phyloP scores from a whole-genome alignment of 2,888 invertebrate genomes.

The Drosophila mettleri region DNA sequence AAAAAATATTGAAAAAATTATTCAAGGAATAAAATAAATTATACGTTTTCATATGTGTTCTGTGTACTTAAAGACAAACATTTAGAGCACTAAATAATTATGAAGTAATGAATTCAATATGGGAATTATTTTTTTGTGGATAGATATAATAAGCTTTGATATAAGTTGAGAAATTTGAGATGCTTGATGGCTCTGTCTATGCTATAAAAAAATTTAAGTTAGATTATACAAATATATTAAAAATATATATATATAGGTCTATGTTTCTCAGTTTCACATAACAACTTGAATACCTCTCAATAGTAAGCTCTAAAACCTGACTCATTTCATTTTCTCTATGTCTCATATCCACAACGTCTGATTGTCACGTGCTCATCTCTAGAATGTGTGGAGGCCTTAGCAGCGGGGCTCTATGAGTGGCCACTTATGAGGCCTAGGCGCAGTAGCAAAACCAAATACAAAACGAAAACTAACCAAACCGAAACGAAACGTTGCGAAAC shows the following conservation, averaged over 20 bases:
- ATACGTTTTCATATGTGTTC: too few relatives aligned
- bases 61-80: too few relatives aligned
- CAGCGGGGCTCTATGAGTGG: background rate
- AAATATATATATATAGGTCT: too few relatives aligned
- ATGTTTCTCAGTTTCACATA: background rate
- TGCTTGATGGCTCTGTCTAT: too few relatives aligned
- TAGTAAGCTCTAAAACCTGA: background rate
- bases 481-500: conserved; percentile 35
- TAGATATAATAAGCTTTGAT: too few relatives aligned
- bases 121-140: too few relatives aligned
- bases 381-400: background rate
- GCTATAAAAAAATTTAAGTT: too few relatives aligned
- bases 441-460: conserved; percentile 3
- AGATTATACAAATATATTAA: background rate
- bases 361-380: conserved; percentile 21
- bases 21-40: too few relatives aligned
- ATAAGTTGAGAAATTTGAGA: background rate
- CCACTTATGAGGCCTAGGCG: conserved; percentile 11
- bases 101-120: too few relatives aligned
- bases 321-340: background rate
- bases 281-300: background rate
- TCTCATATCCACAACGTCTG: background rate
- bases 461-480: conserved; percentile 28
- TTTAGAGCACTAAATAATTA: too few relatives aligned
- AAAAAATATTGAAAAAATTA: too few relatives aligned